phyloP scores from a whole-genome alignment of 2,888 invertebrate species.

The Gerris lacustris region DNA sequence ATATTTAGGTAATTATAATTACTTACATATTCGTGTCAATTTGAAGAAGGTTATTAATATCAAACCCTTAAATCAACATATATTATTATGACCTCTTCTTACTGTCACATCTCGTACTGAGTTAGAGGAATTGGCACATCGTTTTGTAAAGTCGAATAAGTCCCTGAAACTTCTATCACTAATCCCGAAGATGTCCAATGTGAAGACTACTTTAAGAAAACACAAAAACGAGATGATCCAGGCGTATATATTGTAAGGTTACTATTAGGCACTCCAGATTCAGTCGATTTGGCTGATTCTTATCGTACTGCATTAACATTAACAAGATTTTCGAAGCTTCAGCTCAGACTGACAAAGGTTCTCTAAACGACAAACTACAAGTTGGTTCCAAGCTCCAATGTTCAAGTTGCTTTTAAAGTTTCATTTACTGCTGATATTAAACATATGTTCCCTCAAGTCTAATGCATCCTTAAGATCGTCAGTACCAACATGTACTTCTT shows the following conservation, averaged over 20 bases:
- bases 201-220: constrained; percentile 10
- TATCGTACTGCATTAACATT: background rate
- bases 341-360: background rate
- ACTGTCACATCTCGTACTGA: background rate
- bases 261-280: background rate
- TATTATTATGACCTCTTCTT: no score
- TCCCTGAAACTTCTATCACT: background rate
- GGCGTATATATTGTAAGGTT: constrained; percentile 8
- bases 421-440: constrained; percentile 18
- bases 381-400: constrained; percentile 9
- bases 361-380: constrained; percentile 8
- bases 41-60: no score
- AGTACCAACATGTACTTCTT: constrained; percentile 30
- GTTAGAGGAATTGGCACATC: background rate
- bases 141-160: constrained; percentile 15
- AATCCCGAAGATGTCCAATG: background rate
- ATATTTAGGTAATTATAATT: no score
- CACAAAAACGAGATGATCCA: background rate
- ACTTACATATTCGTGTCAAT: no score
- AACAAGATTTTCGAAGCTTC: constrained; percentile 15
- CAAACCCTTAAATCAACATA: no score
- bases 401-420: constrained; percentile 13
- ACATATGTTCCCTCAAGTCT: constrained; percentile 19
- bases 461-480: constrained; percentile 18
- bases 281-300: background rate